Base-by-base conservation (phyloP, 2,888 invertebrate species). In the Malthinus flaveolus region DNA sequence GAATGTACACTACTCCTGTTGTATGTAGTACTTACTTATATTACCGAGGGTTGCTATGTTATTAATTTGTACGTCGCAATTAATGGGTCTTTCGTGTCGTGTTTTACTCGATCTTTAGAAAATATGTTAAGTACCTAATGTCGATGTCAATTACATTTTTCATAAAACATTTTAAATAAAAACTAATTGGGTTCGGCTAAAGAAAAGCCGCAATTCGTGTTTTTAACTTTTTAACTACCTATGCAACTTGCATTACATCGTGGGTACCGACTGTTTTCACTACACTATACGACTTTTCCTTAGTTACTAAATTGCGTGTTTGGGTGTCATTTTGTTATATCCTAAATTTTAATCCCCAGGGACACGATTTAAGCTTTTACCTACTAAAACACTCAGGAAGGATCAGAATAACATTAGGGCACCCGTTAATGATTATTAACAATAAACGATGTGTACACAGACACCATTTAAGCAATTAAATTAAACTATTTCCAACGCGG, bases 231-330 rank as follows among this genome's bases (percentile, higher is more conserved):
- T 50, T 54, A 49, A 13, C 37, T 50, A 49, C 52, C 49, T 59
- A 59, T 59, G 54, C 59, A 59, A 55, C 37, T 53, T 59, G 59
- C 54, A 59, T 44, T 46, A 54, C 54, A 59, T 54, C 49, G 34
- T 11, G n/a, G 13, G 23, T 32, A 13, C 39, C 39, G 37, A 37
- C 37, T 42, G 2, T 23, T 23, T 23, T 23, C 5, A 2, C 23
- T 23, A 23, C 23, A 23, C 23, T 3, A 23, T 23, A 7, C n/a
- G 23, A 48, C 47, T 32, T 52, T 57, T 48, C 12, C 47, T 52
- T 59, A 59, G 64, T 62, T 63, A 64, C 59, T 56, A 64, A 67
- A 68, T 67, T 58, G 68, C 67, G 66, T 70, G 66, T 61, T 67
- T 59, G 60, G 62, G 57, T 70, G 68, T 68, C 70, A 66, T 68